These are phyloP conservation scores for Diacarnus erythraeanus DNA, from an alignment of 37 sponge, comb jelly and placozoan species.

Conservation along the genomic window DNA sequence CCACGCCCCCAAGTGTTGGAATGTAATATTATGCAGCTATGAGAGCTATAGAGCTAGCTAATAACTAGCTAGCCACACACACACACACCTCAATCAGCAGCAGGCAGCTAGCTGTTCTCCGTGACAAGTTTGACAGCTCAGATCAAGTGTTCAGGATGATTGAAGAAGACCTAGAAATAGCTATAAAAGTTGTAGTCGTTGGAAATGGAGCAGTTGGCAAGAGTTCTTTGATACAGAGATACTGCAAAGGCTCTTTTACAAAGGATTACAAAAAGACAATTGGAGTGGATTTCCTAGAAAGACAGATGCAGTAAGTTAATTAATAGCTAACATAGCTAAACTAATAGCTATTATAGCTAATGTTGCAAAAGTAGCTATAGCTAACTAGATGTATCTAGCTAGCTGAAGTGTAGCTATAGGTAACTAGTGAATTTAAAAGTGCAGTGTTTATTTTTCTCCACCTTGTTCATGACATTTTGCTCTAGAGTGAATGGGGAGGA, in stretches of 20 bases:
- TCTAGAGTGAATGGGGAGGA: conserved; percentile 40
- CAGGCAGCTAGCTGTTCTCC: too few relatives aligned
- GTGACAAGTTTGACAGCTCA: not conserved
- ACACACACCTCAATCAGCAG: too few relatives aligned
- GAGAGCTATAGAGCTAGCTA: too few relatives aligned
- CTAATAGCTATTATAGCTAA: not conserved
- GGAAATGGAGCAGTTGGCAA: conserved; percentile 97
- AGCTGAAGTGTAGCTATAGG: too few relatives aligned
- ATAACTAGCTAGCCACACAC: too few relatives aligned
- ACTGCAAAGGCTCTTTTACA: conserved; percentile 92
- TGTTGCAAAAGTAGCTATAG: not conserved
- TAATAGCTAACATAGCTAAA: not conserved
- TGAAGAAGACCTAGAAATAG: conserved; percentile 89
- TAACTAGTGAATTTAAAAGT: too few relatives aligned
- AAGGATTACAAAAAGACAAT: conserved; percentile 96
- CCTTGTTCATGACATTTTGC: not conserved
- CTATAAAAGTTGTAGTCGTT: conserved; percentile 93
- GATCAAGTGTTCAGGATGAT: conserved; percentile 29
- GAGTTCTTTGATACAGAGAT: conserved; percentile 94
- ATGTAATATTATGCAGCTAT: too few relatives aligned
- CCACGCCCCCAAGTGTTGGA: too few relatives aligned
- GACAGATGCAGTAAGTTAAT: conserved; percentile 73
- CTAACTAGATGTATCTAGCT: not conserved
- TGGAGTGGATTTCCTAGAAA: conserved; percentile 96
- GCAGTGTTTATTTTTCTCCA: not conserved